phyloP scores from a whole-genome alignment of 1,140 invertebrate species.

The Pseudomyrmex concolor region DNA sequence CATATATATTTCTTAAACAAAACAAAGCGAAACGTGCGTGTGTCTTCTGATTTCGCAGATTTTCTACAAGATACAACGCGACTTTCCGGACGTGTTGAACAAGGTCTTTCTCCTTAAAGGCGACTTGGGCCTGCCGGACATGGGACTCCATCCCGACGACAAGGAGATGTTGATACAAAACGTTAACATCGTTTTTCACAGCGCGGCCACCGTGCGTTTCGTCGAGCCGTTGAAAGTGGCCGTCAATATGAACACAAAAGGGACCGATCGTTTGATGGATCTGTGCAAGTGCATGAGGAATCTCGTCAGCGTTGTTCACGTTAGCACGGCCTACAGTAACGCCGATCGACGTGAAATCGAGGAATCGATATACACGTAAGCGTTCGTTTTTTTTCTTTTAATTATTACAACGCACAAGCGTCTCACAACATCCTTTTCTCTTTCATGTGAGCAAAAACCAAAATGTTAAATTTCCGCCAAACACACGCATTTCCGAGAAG shows the following conservation, averaged over 20 bases:
- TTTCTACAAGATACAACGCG: conserved; percentile 89
- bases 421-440: no score
- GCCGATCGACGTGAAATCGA: conserved; percentile 89
- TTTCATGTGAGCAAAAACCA: no score
- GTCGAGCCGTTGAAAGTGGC: conserved; percentile 90
- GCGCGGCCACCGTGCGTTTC: conserved; percentile 94
- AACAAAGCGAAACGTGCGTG: no score
- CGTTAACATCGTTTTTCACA: conserved; percentile 95
- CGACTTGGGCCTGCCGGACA: conserved; percentile 87
- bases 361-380: conserved; percentile 89
- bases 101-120: conserved; percentile 93
- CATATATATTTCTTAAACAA: background rate
- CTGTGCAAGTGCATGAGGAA: conserved; percentile 89
- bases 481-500: background rate
- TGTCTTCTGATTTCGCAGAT: conserved; percentile 85
- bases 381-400: background rate
- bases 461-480: no score
- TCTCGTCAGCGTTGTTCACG: conserved; percentile 91
- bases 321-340: conserved; percentile 96
- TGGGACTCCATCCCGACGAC: conserved; percentile 87
- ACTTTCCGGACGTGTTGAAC: conserved; percentile 88
- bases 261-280: conserved; percentile 88
- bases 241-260: conserved; percentile 89
- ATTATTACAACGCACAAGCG: background rate
- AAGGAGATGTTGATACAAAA: conserved; percentile 88